phyloP scores from a whole-genome alignment of 2,113 vertebrate species.

The Casuarius casuarius region DNA sequence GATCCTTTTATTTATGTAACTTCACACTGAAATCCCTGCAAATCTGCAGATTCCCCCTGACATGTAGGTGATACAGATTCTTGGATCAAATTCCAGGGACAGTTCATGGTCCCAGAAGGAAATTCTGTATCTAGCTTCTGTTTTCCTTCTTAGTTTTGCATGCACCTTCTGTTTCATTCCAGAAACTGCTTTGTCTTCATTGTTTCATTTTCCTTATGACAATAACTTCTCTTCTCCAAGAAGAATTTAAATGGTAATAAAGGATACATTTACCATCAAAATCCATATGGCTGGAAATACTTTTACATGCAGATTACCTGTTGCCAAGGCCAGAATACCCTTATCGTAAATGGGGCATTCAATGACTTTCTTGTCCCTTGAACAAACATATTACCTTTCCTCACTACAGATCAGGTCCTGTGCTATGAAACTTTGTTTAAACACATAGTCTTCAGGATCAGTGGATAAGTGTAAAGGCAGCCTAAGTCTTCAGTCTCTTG shows the following conservation, averaged over 20 bases:
- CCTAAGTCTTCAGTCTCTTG: background rate
- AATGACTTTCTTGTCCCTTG: background rate
- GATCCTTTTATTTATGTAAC: conserved; percentile 56
- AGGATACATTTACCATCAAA: background rate
- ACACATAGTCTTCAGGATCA: background rate
- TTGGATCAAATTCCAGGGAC: conserved; percentile 38
- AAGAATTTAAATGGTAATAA: background rate
- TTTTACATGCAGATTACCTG: background rate
- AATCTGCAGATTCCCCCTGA: conserved; percentile 16
- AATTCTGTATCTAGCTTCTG: background rate
- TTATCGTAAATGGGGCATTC: background rate
- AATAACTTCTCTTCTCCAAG: background rate
- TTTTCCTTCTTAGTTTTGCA: conserved; percentile 1
- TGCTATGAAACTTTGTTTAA: background rate
- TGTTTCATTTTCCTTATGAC: background rate
- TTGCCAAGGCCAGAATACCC: background rate
- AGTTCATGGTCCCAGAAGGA: conserved; percentile 33
- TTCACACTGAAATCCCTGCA: conserved; percentile 30
- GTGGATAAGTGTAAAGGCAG: background rate
- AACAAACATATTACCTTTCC: background rate
- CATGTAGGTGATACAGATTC: conserved; percentile 41
- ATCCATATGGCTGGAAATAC: background rate
- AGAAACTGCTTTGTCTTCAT: background rate
- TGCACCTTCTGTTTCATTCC: conserved; percentile 24
- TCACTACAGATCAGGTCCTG: background rate